These are phyloP conservation scores for Cyrtonyx montezumae DNA, from an alignment of 2,113 vertebrate species.

Conservation along the genomic window DNA sequence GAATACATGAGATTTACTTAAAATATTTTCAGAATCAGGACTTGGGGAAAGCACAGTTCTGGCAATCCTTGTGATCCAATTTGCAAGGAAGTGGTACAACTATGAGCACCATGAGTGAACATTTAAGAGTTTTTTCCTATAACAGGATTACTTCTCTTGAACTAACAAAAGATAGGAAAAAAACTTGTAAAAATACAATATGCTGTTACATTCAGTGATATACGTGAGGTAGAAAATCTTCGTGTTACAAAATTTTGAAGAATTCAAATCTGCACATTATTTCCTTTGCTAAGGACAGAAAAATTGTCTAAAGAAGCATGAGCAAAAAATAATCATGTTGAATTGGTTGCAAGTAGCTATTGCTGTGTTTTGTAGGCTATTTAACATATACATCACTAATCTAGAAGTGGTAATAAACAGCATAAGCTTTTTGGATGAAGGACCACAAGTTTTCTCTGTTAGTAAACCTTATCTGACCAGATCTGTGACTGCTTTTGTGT, in stretches of 20 bases:
- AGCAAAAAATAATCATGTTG: not conserved
- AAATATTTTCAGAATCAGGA: not conserved
- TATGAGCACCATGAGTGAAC: not conserved
- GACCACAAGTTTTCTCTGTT: not conserved
- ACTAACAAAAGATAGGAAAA: not conserved
- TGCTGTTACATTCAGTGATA: not conserved
- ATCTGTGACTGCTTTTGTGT: not conserved
- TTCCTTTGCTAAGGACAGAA: not conserved
- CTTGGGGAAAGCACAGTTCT: not conserved
- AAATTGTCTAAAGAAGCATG: not conserved
- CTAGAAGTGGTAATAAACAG: not conserved
- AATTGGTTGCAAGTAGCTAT: not conserved
- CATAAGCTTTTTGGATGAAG: not conserved
- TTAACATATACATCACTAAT: not conserved
- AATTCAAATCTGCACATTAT: not conserved
- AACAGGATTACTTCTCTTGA: not conserved
- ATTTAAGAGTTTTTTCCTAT: not conserved
- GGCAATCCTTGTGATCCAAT: not conserved
- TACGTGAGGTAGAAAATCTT: not conserved
- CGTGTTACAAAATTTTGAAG: not conserved
- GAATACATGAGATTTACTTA: not conserved
- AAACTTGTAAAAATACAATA: not conserved
- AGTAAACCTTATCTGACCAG: not conserved
- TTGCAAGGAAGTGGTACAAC: not conserved
- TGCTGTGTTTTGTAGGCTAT: not conserved